A percentile compares a stretch with the other conserved stretches of the same genome.
Evolutionary conservation across 1,140 invertebrate genomes (phyloP).

Genomic region (Daktulosphaira vitifoliae): DNA sequence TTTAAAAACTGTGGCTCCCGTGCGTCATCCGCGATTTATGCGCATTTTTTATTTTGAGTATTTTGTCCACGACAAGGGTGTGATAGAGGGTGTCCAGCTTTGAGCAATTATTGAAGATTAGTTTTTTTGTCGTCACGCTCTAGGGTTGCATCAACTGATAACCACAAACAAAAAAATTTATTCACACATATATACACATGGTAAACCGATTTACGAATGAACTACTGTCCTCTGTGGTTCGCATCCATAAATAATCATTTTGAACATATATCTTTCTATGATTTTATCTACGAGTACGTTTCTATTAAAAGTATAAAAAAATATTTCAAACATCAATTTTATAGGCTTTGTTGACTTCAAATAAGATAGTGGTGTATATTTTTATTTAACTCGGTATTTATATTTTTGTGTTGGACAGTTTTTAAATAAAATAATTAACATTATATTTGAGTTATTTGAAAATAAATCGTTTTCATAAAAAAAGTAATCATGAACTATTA

Average conservation of each 20-base stretch:
- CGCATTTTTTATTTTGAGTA: conserved; percentile 19
- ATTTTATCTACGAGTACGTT: too few species aligned
- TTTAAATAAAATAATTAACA: too few species aligned
- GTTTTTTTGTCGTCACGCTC: conserved; percentile 23
- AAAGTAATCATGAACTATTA: too few species aligned
- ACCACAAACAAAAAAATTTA: conserved; percentile 30
- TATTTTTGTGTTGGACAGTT: too few species aligned
- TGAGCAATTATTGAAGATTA: conserved; percentile 34
- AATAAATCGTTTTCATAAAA: too few species aligned
- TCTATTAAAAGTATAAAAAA: too few species aligned
- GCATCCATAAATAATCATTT: conserved; percentile 25
- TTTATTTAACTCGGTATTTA: too few species aligned
- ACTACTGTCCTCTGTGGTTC: conserved; percentile 19
- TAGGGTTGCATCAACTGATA: conserved; percentile 24
- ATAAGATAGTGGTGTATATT: too few species aligned
- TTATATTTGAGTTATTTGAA: too few species aligned
- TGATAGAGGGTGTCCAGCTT: conserved; percentile 33
- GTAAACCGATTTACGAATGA: conserved; percentile 32
- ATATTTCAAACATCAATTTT: too few species aligned
- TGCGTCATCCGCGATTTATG: conserved; percentile 32
- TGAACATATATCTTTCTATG: conserved; percentile 10
- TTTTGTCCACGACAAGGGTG: conserved; percentile 24
- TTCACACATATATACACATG: too few species aligned
- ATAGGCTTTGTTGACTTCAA: too few species aligned
- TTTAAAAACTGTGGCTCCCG: conserved; percentile 28